Evolutionary conservation across 2,888 invertebrate species (phyloP).

Genomic region (Ochlodes sylvanus): DNA sequence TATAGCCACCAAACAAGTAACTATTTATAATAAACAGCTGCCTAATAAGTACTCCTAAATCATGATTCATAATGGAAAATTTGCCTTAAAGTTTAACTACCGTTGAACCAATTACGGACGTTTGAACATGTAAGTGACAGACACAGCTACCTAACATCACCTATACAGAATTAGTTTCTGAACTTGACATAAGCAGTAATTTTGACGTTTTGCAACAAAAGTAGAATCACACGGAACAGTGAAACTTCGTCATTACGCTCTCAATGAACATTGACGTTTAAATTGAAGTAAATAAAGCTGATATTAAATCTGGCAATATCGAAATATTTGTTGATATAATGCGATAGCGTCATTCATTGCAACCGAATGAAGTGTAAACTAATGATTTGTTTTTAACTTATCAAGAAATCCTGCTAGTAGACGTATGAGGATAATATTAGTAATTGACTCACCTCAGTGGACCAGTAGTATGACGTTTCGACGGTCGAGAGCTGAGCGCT

Average conservation of each 20-base stretch:
- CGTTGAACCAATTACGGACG: slow-evolving; percentile 1
- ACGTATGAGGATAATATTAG: background rate
- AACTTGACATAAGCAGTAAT: slow-evolving; percentile 20
- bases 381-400: slow-evolving; percentile 20
- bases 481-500: slow-evolving; percentile 30
- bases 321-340: slow-evolving; percentile 36
- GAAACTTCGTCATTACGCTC: slow-evolving; percentile 16
- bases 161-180: slow-evolving; percentile 11
- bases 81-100: background rate
- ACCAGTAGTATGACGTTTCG: slow-evolving; percentile 20
- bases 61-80: background rate
- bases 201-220: slow-evolving; percentile 24
- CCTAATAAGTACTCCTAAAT: background rate
- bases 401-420: background rate
- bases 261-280: slow-evolving; percentile 2
- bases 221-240: slow-evolving; percentile 10
- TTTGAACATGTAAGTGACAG: background rate
- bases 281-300: slow-evolving; percentile 2
- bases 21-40: background rate
- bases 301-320: slow-evolving; percentile 34
- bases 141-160: background rate
- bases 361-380: slow-evolving; percentile 20
- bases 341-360: slow-evolving; percentile 36
- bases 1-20: background rate
- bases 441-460: slow-evolving; percentile 43